These are phyloP conservation scores for Chaetodon trifascialis DNA, from an alignment of 2,113 vertebrate species.

Conservation along the genomic window DNA sequence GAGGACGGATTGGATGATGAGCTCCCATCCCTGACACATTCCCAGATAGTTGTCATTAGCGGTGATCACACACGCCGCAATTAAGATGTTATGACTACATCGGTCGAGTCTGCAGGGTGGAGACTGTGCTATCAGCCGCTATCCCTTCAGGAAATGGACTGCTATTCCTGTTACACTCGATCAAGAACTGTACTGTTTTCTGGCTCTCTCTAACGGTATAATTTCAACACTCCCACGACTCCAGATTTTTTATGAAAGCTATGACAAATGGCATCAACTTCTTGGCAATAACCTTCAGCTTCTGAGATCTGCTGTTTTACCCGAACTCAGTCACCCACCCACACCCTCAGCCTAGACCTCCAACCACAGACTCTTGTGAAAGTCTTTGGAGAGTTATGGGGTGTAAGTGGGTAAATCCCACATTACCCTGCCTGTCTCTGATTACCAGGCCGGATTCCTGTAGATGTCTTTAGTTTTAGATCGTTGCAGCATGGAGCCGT, in stretches of 20 bases:
- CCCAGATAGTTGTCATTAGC: slow-evolving; percentile 28
- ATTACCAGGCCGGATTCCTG: slow-evolving; percentile 71
- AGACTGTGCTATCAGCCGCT: slow-evolving; percentile 57
- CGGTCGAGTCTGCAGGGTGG: slow-evolving; percentile 47
- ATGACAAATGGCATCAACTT: slow-evolving; percentile 57
- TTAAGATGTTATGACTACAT: slow-evolving; percentile 62
- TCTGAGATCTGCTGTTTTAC: slow-evolving; percentile 43
- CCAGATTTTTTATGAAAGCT: slow-evolving; percentile 38
- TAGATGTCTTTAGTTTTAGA: slow-evolving; percentile 52
- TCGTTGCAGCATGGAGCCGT: slow-evolving; percentile 44
- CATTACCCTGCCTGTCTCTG: slow-evolving; percentile 74
- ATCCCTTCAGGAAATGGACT: slow-evolving; percentile 54
- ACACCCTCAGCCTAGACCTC: slow-evolving; percentile 62
- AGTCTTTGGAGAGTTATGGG: slow-evolving; percentile 78
- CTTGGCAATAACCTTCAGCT: slow-evolving; percentile 52
- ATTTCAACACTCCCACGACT: slow-evolving; percentile 52
- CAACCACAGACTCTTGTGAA: slow-evolving; percentile 79
- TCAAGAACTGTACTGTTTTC: slow-evolving; percentile 28
- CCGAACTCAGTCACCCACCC: slow-evolving; percentile 50
- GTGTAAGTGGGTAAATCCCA: slow-evolving; percentile 78
- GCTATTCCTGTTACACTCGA: slow-evolving; percentile 29
- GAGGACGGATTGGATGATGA: slow-evolving; percentile 72
- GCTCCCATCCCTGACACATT: slow-evolving; percentile 36
- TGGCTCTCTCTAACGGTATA: neutral
- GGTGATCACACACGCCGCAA: slow-evolving; percentile 35